phyloP scores from a whole-genome alignment of 2,113 vertebrate species.

The Eubucco bourcierii region DNA sequence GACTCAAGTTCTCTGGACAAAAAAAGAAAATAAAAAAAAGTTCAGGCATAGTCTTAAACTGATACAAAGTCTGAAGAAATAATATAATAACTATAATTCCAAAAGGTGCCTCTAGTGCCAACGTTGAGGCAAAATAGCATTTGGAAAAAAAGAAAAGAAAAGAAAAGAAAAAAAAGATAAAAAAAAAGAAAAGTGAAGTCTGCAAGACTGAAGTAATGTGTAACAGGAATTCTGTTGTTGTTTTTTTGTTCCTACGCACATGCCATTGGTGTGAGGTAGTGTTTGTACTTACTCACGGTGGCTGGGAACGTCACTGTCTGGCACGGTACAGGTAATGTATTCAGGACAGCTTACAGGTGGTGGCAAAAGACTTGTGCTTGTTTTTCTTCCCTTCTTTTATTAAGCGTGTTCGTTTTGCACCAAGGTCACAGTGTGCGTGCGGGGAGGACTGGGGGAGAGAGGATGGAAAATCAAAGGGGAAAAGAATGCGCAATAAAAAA shows the following conservation, averaged over 20 bases:
- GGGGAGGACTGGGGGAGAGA: neutral
- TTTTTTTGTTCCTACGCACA: constrained; percentile 65
- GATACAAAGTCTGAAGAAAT: neutral
- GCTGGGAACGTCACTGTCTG: constrained; percentile 61
- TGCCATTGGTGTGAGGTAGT: constrained; percentile 57
- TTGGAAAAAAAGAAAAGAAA: no score
- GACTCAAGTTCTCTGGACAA: no score
- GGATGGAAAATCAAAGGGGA: neutral
- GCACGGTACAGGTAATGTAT: constrained; percentile 42
- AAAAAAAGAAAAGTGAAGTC: neutral
- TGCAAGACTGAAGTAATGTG: constrained; percentile 9
- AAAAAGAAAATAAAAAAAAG: no score
- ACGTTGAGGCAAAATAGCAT: neutral
- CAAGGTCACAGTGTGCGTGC: neutral
- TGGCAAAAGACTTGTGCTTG: constrained; percentile 38
- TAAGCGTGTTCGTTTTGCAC: neutral
- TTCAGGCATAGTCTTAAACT: no score
- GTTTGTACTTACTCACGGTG: constrained; percentile 40
- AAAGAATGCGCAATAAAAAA: neutral
- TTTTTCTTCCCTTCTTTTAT: constrained; percentile 40
- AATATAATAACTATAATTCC: neutral
- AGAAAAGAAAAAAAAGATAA: no score
- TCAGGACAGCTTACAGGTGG: constrained; percentile 42
- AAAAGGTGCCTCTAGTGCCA: neutral
- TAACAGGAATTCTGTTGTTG: constrained; percentile 57